phyloP scores from a whole-genome alignment of 2,797 vertebrate genomes.

The Hemibagrus guttatus region DNA sequence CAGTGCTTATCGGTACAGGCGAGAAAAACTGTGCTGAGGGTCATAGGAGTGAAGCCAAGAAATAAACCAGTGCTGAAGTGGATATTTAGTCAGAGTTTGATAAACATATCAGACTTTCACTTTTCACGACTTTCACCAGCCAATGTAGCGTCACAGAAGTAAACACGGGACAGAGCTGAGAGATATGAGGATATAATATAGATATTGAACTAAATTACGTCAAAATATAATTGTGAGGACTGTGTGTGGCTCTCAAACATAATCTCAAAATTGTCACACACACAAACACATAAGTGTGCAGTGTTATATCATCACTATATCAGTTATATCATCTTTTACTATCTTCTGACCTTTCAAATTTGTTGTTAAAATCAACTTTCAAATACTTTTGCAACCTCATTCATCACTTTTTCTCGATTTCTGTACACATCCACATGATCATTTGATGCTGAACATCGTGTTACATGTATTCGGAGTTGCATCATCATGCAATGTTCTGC shows the following conservation, averaged over 20 bases:
- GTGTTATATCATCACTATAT: no score
- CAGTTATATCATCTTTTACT: no score
- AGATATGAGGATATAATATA: background rate
- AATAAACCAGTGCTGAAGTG: background rate
- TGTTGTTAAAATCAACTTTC: background rate
- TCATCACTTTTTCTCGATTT: background rate
- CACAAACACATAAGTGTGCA: background rate
- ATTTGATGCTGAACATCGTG: slow-evolving; percentile 20
- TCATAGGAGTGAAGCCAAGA: background rate
- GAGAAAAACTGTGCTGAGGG: slow-evolving; percentile 11
- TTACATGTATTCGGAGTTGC: slow-evolving; percentile 27
- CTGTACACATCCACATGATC: background rate
- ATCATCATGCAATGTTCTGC: slow-evolving; percentile 37
- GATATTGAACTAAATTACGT: background rate
- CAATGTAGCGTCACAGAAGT: background rate
- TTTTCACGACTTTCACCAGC: background rate
- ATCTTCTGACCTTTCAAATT: background rate
- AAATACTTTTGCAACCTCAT: background rate
- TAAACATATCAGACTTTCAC: background rate
- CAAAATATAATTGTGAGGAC: background rate
- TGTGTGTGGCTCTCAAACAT: background rate
- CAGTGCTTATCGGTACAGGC: background rate
- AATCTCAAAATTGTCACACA: background rate
- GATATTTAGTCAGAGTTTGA: background rate
- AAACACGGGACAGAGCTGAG: background rate